Evolutionary conservation across 2,797 vertebrate genomes (phyloP).

Genomic region (Fistularia commersonii): DNA sequence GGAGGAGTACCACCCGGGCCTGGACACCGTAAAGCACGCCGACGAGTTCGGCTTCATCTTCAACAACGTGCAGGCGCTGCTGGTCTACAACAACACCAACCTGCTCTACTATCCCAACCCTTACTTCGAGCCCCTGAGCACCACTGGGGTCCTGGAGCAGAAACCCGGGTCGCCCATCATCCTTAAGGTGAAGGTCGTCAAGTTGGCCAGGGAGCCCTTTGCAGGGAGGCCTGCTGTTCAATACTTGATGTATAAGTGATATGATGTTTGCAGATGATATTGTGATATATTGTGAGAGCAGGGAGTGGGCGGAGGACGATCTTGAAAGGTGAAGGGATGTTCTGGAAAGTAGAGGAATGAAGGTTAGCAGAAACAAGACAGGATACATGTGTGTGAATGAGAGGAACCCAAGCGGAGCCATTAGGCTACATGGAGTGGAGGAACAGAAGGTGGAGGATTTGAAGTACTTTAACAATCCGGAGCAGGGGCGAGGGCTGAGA

Average conservation of each 20-base stretch:
- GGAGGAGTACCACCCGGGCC: slow-evolving; percentile 80
- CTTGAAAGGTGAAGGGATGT: background rate
- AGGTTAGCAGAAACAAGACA: background rate
- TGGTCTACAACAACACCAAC: slow-evolving; percentile 95
- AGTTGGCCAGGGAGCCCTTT: background rate
- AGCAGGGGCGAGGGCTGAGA: no score
- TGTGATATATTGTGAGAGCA: no score
- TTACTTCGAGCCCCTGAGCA: slow-evolving; percentile 90
- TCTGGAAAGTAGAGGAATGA: background rate
- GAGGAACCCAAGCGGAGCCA: no score
- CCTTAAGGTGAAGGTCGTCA: slow-evolving; percentile 82
- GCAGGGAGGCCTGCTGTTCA: no score
- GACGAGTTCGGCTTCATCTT: slow-evolving; percentile 98
- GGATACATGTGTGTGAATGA: background rate
- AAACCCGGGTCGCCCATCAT: slow-evolving; percentile 97
- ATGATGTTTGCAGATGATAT: no score
- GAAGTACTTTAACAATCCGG: no score
- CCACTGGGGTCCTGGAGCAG: slow-evolving; percentile 87
- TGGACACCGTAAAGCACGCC: slow-evolving; percentile 87
- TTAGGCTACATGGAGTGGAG: no score
- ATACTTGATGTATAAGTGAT: no score
- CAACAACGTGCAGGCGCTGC: slow-evolving; percentile 93
- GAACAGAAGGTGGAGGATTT: no score
- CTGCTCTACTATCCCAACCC: slow-evolving; percentile 97
- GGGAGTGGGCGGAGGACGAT: no score